Evolutionary conservation across 2,113 vertebrate genomes (phyloP), one percentile per base, ranked within the genome.

Genomic region (Athene cunicularia): DNA sequence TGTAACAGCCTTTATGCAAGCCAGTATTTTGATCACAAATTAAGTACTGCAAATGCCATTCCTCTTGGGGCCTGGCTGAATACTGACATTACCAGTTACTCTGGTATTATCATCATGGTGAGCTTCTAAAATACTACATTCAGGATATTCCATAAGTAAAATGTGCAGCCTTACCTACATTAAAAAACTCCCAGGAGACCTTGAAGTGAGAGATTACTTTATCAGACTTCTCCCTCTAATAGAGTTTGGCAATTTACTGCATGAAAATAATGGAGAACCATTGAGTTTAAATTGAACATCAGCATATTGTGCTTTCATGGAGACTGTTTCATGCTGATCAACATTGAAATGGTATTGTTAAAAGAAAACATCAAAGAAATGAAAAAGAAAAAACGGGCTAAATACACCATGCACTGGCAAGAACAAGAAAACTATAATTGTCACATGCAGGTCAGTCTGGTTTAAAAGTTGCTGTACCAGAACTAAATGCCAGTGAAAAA

Each of bases 211-310:
- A 75, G 90, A 96, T 93, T 90, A 60, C 77, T 97, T 93, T 93
- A 88, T 96, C 96, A 90, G 85, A 45, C 71, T 90, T 95, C 74
- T 72, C 49, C 45, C 70, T 90, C 70, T 95, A 82, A 37, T 64
- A 93, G 70, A 75, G 66, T 95, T 94, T 94, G 87, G 95, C 90
- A 95, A 95, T 96, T 94, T 96, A 32, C 87, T 96, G 74, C 85
- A 50, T 90, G 77, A 95, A 92, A 96, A 96, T 95, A 95, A 80
- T 82, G 87, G 88, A 80, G 92, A 96, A 93, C 96, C 71, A 73
- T 73, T 88, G 90, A 92, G 93, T 91, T 95, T 80, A 95, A 96
- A 90, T 88, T 94, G 90, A 94, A 82, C 92, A 93, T 90, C 93
- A 96, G 79, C 87, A 88, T 93, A 88, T 82, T 80, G 81, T 96